phyloP scores from a whole-genome alignment of 92 coral and sea anemone species.

The Porites evermanni region DNA sequence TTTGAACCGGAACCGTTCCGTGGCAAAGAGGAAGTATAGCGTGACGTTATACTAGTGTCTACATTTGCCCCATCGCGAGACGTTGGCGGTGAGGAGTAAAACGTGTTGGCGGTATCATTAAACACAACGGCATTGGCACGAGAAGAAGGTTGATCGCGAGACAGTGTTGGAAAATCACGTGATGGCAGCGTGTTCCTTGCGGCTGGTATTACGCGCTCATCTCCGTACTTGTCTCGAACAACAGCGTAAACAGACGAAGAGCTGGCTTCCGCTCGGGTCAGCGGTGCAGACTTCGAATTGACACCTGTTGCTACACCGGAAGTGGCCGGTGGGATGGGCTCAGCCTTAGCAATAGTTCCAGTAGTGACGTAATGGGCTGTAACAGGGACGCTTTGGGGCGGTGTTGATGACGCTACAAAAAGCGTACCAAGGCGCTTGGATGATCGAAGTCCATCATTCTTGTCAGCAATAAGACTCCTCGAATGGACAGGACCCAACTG shows the following conservation, averaged over 20 bases:
- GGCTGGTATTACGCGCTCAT: conserved; percentile 29
- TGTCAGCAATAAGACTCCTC: conserved; percentile 20
- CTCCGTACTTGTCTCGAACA: conserved; percentile 37
- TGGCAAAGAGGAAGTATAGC: neutral
- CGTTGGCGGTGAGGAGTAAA: neutral
- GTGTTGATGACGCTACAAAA: conserved; percentile 23
- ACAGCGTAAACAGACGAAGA: conserved; percentile 37
- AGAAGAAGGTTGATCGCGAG: conserved; percentile 13
- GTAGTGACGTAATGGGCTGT: conserved; percentile 45
- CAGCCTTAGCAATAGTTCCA: conserved; percentile 25
- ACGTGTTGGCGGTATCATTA: neutral
- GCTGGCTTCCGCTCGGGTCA: conserved; percentile 20
- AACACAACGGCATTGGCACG: neutral
- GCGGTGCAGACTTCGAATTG: conserved; percentile 17
- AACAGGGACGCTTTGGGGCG: conserved; percentile 44
- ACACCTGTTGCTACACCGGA: conserved; percentile 16
- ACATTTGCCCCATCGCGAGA: neutral
- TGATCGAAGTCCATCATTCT: conserved; percentile 28
- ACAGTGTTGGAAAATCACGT: conserved; percentile 8
- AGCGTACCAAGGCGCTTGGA: conserved; percentile 21
- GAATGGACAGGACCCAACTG: conserved; percentile 1
- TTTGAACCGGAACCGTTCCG: conserved; percentile 11
- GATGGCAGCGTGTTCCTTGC: conserved; percentile 21
- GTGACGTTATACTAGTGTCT: conserved; percentile 3
- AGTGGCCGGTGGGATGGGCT: conserved; percentile 11